Conservation (phyloP, 2,113 vertebrate species). For the Ophiodon elongatus region DNA sequence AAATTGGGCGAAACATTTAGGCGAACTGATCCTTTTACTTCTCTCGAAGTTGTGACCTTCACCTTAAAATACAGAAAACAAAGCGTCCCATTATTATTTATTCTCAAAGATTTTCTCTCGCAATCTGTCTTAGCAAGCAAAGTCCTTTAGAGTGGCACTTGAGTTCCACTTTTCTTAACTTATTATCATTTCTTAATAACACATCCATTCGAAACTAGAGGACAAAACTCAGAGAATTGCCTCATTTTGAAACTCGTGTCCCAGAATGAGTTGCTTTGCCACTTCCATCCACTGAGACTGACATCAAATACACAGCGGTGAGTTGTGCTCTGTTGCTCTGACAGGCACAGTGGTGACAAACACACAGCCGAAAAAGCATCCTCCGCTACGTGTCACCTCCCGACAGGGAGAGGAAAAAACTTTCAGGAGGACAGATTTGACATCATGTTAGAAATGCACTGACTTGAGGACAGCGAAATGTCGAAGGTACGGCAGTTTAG, state of each 20-base stretch:
- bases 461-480: not conserved
- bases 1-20: no score
- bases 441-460: slow-evolving; percentile 22
- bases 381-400: slow-evolving; percentile 52
- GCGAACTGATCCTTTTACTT: not conserved
- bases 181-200: not conserved
- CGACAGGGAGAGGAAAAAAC: slow-evolving; percentile 52
- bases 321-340: slow-evolving; percentile 62
- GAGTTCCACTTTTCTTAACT: not conserved
- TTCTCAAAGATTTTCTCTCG: not conserved
- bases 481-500: not conserved
- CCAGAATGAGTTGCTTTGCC: slow-evolving; percentile 51
- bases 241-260: slow-evolving; percentile 38
- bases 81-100: not conserved
- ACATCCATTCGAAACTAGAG: slow-evolving; percentile 6
- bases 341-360: slow-evolving; percentile 66
- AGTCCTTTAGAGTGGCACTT: no score
- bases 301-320: slow-evolving; percentile 64
- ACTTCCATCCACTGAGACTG: slow-evolving; percentile 52
- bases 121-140: no score
- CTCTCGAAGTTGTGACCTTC: not conserved
- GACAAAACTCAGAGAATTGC: slow-evolving; percentile 10
- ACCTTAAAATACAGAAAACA: not conserved
- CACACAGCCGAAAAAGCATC: slow-evolving; percentile 64
- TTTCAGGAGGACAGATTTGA: slow-evolving; percentile 33